Conservation (phyloP, 2,797 vertebrate species). For the Pseudochirops cupreus region DNA sequence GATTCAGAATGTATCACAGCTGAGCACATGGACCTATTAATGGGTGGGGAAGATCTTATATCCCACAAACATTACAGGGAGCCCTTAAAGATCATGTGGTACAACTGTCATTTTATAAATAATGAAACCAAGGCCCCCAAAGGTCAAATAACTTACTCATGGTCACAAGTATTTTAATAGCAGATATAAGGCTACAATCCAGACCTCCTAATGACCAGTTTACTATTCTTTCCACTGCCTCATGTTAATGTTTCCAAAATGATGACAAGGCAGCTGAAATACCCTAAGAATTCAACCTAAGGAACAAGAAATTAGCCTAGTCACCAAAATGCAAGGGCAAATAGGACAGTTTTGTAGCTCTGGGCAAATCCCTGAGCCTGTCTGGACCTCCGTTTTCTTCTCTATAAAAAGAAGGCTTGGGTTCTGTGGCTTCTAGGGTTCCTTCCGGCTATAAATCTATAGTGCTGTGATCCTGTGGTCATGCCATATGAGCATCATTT, state of each 20-base stretch:
- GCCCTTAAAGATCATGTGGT: no score
- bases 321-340: background rate
- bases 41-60: no score
- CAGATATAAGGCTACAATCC: no score
- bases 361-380: background rate
- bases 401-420: background rate
- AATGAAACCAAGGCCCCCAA: no score
- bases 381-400: background rate
- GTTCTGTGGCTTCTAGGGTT: background rate
- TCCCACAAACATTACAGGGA: no score
- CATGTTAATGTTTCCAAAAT: background rate
- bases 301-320: background rate
- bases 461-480: background rate
- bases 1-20: no score
- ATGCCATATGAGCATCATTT: background rate
- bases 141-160: no score
- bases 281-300: background rate
- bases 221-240: background rate
- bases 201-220: background rate
- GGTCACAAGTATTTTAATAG: no score
- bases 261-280: background rate
- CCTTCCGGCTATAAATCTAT: background rate
- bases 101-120: no score
- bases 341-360: background rate
- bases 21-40: no score